Conservation (phyloP, 1,140 invertebrate species). For the Drosophila kurseongensis region DNA sequence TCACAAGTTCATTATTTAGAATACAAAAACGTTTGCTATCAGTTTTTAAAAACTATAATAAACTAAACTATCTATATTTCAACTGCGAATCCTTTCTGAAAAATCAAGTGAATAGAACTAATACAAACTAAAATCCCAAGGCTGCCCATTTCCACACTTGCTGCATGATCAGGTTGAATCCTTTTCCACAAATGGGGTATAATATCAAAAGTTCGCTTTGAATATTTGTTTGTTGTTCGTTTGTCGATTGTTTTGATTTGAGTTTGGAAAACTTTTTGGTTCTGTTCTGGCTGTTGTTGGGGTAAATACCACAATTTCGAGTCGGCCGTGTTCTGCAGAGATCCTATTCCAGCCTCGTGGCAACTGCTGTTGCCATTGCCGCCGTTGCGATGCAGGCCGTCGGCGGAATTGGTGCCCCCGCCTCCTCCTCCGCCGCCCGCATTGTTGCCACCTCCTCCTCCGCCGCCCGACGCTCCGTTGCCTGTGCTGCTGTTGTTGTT, state of each 20-base stretch:
- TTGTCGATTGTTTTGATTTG: constrained; percentile 17
- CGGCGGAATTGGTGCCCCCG: constrained; percentile 68
- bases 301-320: constrained; percentile 88
- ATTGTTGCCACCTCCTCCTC: constrained; percentile 60
- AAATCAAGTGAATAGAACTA: too few relatives aligned
- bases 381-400: constrained; percentile 79
- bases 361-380: constrained; percentile 64
- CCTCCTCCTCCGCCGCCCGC: constrained; percentile 72
- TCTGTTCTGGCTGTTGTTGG: constrained; percentile 86
- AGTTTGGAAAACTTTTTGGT: constrained; percentile 82
- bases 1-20: too few relatives aligned
- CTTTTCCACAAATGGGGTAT: constrained; percentile 8
- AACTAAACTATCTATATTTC: too few relatives aligned
- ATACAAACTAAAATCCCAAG: neutral
- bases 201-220: constrained; percentile 6
- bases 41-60: too few relatives aligned
- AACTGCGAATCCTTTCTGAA: too few relatives aligned
- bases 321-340: constrained; percentile 85
- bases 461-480: constrained; percentile 42
- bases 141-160: neutral
- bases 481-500: constrained; percentile 68
- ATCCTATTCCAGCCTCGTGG: constrained; percentile 78
- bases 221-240: constrained; percentile 10
- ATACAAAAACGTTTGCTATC: too few relatives aligned
- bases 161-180: constrained; percentile 27